Evolutionary conservation across 1,140 invertebrate species (phyloP).

Genomic region (Nasonia giraulti): DNA sequence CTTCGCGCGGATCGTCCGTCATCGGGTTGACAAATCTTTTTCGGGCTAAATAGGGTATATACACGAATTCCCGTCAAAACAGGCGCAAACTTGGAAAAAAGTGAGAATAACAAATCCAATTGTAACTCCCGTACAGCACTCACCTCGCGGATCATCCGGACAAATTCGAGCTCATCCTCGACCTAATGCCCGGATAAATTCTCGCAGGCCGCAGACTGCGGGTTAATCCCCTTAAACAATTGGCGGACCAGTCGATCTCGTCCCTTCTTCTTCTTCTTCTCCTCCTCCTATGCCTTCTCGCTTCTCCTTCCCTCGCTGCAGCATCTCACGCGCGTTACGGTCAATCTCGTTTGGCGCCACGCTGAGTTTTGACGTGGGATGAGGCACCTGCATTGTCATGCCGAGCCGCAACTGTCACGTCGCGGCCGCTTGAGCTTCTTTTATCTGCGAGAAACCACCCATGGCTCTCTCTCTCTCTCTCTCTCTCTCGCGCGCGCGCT

Average conservation of each 20-base stretch:
- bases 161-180: conserved; percentile 48
- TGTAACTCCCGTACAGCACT: not conserved
- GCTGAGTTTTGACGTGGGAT: conserved; percentile 74
- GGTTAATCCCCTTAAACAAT: conserved; percentile 71
- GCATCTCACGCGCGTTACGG: conserved; percentile 38
- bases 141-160: conserved; percentile 12
- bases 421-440: conserved; percentile 53
- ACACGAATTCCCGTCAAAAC: no score
- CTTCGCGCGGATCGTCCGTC: conserved; percentile 52
- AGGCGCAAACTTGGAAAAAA: no score
- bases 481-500: conserved; percentile 10
- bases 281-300: no score
- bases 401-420: conserved; percentile 65
- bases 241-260: conserved; percentile 63
- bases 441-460: conserved; percentile 56
- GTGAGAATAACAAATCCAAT: no score
- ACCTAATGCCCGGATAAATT: conserved; percentile 50
- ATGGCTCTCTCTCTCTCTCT: conserved; percentile 36
- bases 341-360: conserved; percentile 67
- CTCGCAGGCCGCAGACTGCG: conserved; percentile 49
- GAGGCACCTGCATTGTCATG: conserved; percentile 74
- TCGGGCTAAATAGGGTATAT: conserved; percentile 11
- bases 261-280: conserved; percentile 38
- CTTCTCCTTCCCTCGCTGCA: conserved; percentile 11
- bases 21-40: conserved; percentile 55